A percentile compares a stretch with the other conserved stretches of the same genome.
Evolutionary conservation across 2,797 vertebrate species (phyloP).

Genomic region (Amblyopsis hoosieri): DNA sequence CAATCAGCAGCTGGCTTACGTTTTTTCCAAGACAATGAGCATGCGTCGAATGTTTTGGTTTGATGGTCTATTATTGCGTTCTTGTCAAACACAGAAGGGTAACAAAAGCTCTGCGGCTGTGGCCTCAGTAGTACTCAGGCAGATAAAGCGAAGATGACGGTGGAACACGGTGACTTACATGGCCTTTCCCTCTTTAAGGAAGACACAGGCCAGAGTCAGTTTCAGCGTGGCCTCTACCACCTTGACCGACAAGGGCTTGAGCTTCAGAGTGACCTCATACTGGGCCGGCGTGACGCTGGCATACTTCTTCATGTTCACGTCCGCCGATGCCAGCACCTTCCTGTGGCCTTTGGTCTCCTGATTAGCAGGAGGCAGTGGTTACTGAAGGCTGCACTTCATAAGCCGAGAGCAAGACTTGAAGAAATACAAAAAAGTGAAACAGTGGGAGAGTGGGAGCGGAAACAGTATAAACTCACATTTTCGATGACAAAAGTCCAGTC

Average conservation of each 20-base stretch:
- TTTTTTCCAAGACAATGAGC: no score
- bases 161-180: constrained; percentile 82
- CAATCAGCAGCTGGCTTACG: no score
- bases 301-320: constrained; percentile 86
- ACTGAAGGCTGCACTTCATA: neutral
- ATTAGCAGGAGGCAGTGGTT: neutral
- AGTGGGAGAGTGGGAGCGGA: neutral
- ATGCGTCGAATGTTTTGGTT: no score
- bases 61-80: no score
- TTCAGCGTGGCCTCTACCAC: constrained; percentile 86
- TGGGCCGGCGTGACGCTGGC: constrained; percentile 78
- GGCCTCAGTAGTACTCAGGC: no score
- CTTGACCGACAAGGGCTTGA: constrained; percentile 89
- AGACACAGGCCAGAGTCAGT: constrained; percentile 83
- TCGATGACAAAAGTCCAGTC: constrained; percentile 92
- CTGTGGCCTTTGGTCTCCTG: constrained; percentile 87
- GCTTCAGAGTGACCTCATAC: constrained; percentile 76
- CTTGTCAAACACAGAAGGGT: no score
- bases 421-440: neutral
- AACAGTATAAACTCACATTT: constrained; percentile 75
- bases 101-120: no score
- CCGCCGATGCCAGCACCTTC: constrained; percentile 85
- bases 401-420: neutral
- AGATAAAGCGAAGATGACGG: no score
- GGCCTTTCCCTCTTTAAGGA: constrained; percentile 90